Evolutionary conservation across 2,797 vertebrate species (phyloP).

Genomic region (Antennarius maculatus): DNA sequence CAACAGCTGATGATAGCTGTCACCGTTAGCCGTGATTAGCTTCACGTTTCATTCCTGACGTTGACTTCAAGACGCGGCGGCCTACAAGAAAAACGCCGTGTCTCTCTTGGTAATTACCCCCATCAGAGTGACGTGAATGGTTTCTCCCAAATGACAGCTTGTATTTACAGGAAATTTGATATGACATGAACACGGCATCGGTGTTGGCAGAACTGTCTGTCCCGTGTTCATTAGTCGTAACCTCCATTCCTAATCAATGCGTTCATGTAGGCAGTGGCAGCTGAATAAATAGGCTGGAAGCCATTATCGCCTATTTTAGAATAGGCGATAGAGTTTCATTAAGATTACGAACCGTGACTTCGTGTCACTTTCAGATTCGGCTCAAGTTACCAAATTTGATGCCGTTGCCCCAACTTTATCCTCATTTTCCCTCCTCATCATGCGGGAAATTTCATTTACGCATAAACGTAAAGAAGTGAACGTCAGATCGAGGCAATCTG

Average conservation of each 20-base stretch:
- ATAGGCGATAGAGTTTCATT: conserved; percentile 34
- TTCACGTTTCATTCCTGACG: conserved; percentile 24
- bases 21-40: conserved; percentile 14
- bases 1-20: conserved; percentile 2
- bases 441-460: neutral
- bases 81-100: conserved; percentile 17
- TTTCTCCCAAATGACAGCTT: conserved; percentile 53
- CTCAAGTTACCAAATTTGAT: neutral
- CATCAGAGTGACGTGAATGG: conserved; percentile 32
- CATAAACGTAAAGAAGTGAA: conserved; percentile 40
- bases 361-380: conserved; percentile 11
- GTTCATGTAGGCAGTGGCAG: conserved; percentile 25
- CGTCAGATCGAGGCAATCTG: conserved; percentile 54
- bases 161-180: conserved; percentile 58
- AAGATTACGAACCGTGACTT: conserved; percentile 8
- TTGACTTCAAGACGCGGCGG: conserved; percentile 20
- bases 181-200: conserved; percentile 39
- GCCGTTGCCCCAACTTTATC: neutral
- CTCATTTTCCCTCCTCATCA: conserved; percentile 2
- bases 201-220: conserved; percentile 43
- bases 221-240: conserved; percentile 33
- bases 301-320: conserved; percentile 30
- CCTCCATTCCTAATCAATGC: conserved; percentile 41
- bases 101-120: conserved; percentile 48
- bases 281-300: conserved; percentile 28